Evolutionary conservation across 92 coral and sea anemone species (phyloP).

Genomic region (Phenganax stokvisi): DNA sequence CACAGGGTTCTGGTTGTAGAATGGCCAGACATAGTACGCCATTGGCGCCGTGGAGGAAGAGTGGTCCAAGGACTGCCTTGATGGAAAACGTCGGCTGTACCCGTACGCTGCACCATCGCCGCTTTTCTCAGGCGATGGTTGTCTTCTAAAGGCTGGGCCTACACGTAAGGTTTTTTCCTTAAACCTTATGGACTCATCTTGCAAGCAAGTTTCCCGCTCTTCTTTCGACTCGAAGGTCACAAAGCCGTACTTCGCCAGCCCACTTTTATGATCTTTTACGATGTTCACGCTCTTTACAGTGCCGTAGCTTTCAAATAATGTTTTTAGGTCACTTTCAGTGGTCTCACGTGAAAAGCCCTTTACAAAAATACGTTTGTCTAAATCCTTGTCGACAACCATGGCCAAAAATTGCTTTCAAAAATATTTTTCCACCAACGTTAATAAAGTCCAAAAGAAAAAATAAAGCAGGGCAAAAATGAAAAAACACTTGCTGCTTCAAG

Average conservation of each 20-base stretch:
- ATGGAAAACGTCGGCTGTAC: constrained; percentile 27
- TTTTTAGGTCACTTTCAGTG: constrained; percentile 83
- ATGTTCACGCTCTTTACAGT: constrained; percentile 84
- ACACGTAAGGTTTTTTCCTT: constrained; percentile 79
- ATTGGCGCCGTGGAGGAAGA: constrained; percentile 40
- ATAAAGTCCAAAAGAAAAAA: constrained; percentile 13
- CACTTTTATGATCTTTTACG: constrained; percentile 83
- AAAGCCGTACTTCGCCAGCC: constrained; percentile 93
- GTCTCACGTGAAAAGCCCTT: constrained; percentile 95
- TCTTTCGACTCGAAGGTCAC: constrained; percentile 96
- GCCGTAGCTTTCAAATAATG: constrained; percentile 86
- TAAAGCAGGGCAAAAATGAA: not conserved
- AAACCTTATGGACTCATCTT: constrained; percentile 74
- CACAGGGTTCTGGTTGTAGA: constrained; percentile 25
- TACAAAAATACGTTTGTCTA: constrained; percentile 77
- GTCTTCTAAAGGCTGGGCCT: constrained; percentile 76
- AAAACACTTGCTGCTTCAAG: not conserved
- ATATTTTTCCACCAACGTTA: not conserved
- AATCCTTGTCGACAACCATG: constrained; percentile 28
- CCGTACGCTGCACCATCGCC: constrained; percentile 30
- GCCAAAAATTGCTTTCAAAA: not conserved
- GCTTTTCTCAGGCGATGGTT: constrained; percentile 44
- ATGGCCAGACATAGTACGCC: constrained; percentile 32
- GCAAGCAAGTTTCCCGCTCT: constrained; percentile 69
- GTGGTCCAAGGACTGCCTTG: constrained; percentile 37